A percentile compares a stretch with the other conserved stretches of the same genome.
These are phyloP conservation scores for Aplidium turbinatum DNA, from an alignment of 23 tunicate species.

Conservation along the genomic window DNA sequence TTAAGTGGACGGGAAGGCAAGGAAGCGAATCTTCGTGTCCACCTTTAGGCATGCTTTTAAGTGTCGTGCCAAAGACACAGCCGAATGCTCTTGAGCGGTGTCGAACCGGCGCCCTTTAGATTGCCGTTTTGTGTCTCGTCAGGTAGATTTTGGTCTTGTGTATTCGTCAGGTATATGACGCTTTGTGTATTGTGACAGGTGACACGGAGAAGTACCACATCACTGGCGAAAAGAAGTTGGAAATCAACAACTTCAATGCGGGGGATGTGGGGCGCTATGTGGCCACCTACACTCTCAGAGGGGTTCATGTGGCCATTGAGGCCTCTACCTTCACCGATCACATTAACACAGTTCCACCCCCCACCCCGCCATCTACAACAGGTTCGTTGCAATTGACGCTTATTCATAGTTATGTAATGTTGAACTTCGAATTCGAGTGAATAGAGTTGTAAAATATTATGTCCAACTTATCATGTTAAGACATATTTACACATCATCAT, in stretches of 20 bases:
- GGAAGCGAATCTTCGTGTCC: neutral
- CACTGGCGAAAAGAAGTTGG: constrained; percentile 2
- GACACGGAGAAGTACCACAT: neutral
- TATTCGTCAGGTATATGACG: neutral
- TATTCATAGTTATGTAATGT: too few relatives aligned
- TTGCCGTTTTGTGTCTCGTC: neutral
- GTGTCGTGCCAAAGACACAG: neutral
- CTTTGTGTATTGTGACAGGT: neutral
- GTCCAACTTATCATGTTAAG: too few relatives aligned
- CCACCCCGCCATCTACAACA: neutral
- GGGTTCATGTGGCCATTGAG: constrained; percentile 2
- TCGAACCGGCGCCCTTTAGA: too few relatives aligned
- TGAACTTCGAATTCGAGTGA: too few relatives aligned
- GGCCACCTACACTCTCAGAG: constrained; percentile 3
- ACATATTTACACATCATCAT: too few relatives aligned
- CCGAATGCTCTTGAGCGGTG: too few relatives aligned
- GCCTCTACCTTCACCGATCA: neutral
- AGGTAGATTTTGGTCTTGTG: neutral
- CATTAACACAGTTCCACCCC: too few relatives aligned
- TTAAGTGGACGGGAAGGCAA: too few relatives aligned
- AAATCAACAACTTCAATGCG: neutral
- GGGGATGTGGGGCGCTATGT: constrained; percentile 1
- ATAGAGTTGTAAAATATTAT: too few relatives aligned
- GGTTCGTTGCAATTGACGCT: too few relatives aligned
- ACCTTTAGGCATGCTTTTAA: neutral